Base-by-base conservation (phyloP, 2,113 vertebrate genomes). In the Boulengeromyrus knoepffleri region DNA sequence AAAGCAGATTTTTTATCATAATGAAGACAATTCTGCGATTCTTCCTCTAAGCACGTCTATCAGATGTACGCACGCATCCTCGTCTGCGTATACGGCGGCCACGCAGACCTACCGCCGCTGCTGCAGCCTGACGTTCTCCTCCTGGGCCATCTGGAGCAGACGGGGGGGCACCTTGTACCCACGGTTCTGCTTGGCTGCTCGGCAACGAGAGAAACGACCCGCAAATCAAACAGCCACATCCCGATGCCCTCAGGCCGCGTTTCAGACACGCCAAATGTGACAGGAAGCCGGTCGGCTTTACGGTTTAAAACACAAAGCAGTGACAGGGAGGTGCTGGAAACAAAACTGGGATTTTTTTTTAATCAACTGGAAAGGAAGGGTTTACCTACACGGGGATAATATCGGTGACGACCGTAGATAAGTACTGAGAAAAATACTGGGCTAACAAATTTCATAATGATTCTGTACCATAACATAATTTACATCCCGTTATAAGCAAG, bases 121-220 rank as follows among this genome's bases (percentile, higher is more conserved):
- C 56, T 96, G 97, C 50, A 99, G 94, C 89, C 94, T 96, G 56
- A 87, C 8, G 89, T 98, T 99, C 91, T 97, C 96, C 89, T 96
- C 96, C 87, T 96, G 95, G 92, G 97, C 97, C 95, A 98, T 96
- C 89, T 96, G 94, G 90, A 98, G 93, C 52, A 99, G 95, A 31
- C 97, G 96, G 85, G 92, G 90, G 1, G 98, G 97, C 91, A 99
- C 97, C 94, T 93, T 96, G 90, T 97, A 98, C 1, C 94, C 94
- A 24, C 97, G 96, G 91, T 98, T 98, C 90, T 95, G 96, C 91
- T 91, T 94, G 8, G 98, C 98, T 99, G 95, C 47, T 94, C 95
- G 56, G 93, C 91, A 93, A 92, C 74, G 88, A 66, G 31, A 24
- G 42, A 39, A 53, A 50, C 24, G 52, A 39, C 53, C 53, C 31